Conservation (phyloP, 2,797 vertebrate genomes). For the Hydrolagus colliei region DNA sequence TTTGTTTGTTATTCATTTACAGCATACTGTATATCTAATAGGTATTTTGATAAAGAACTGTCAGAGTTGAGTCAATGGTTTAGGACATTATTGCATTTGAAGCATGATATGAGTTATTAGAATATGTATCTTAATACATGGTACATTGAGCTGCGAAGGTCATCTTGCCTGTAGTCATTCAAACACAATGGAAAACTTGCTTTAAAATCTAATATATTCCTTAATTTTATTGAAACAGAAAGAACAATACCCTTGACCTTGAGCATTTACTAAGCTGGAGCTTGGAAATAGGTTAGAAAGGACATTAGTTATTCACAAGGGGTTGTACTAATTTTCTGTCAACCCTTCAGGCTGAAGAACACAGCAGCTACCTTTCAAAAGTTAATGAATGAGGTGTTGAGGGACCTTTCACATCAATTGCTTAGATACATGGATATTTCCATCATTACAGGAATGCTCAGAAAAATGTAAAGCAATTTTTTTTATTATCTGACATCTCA, state of each 20-base stretch:
- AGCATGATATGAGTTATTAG: neutral
- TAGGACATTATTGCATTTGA: neutral
- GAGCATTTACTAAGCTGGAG: neutral
- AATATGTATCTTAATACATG: constrained; percentile 9
- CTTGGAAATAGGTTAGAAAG: neutral
- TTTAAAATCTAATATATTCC: neutral
- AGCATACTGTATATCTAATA: neutral
- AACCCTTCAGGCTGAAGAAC: neutral
- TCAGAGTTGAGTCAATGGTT: neutral
- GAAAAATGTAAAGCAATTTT: neutral
- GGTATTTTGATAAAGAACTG: neutral
- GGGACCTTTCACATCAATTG: neutral
- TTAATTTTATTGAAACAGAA: neutral
- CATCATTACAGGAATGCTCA: neutral
- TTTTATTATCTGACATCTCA: neutral
- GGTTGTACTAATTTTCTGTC: neutral
- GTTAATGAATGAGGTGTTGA: neutral
- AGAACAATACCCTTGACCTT: neutral
- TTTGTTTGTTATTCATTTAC: neutral
- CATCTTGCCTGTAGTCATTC: neutral
- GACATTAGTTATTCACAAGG: neutral
- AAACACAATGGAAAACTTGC: neutral
- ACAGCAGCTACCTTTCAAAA: neutral
- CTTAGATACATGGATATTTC: neutral
- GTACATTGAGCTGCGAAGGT: neutral